Evolutionary conservation across 1,140 invertebrate genomes (phyloP), one percentile per base, ranked within the genome.

Genomic region (Stenopsyche tienmushanensis): DNA sequence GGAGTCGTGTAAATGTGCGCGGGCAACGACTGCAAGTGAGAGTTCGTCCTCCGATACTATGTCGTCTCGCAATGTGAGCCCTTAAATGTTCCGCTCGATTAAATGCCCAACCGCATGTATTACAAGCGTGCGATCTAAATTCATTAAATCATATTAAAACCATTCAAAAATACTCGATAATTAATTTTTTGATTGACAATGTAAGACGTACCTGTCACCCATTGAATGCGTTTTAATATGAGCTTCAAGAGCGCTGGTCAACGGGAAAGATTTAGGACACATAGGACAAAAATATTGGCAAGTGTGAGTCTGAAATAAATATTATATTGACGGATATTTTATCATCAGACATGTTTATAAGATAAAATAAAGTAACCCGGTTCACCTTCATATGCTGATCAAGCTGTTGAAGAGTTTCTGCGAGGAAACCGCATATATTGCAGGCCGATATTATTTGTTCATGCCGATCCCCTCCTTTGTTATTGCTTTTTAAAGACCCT

Each of bases 321-420:
- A 21, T 3, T 17, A 58, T 20, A 3, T 42, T 20, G 18, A 3
- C 7, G 39, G 23, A 21, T 9, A 21, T 25, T 21, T 10, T 18
- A 21, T 18, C 9, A 7, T n/a, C n/a, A n/a, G n/a, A n/a, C n/a
- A n/a, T n/a, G n/a, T n/a, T n/a, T n/a, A n/a, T n/a, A n/a, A n/a
- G n/a, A n/a, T n/a, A n/a, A n/a, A n/a, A n/a, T n/a, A n/a, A n/a
- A n/a, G n/a, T n/a, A n/a, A n/a, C n/a, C n/a, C n/a, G n/a, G n/a
- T n/a, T n/a, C n/a, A 66, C 65, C 50, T 66, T 66, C 65, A 66
- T 66, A 39, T 66, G 65, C 24, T 57, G 15, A 41, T 66, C 58
- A 17, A 66, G 50, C 15, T 54, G 23, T 18, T 66, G 58, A 9
- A 54, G 39, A 9, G 39, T 66, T 25, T 53, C 39, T 2, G 58